phyloP scores from a whole-genome alignment of 30 jellyfish, hydroid and myxozoan species.

The Aurelia aurita region DNA sequence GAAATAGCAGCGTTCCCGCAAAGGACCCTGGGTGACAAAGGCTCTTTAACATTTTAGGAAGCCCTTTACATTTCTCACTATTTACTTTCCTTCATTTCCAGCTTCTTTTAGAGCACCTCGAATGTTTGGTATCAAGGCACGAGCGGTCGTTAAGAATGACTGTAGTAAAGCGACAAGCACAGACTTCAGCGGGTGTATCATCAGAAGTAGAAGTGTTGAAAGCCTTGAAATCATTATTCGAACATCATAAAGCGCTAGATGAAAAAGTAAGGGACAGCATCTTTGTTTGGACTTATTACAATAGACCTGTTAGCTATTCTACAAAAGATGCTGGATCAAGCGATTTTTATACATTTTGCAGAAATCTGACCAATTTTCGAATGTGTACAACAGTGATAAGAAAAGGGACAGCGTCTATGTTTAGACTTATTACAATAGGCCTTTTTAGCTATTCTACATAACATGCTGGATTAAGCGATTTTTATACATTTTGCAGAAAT shows the following conservation, averaged over 20 bases:
- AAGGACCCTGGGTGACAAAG: too few relatives aligned
- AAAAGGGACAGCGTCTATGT: too few relatives aligned
- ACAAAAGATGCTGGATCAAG: too few relatives aligned
- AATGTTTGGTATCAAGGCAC: slow-evolving; percentile 93
- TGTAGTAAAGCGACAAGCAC: slow-evolving; percentile 97
- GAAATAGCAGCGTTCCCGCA: too few relatives aligned
- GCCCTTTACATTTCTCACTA: not conserved
- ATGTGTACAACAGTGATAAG: too few relatives aligned
- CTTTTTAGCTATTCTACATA: too few relatives aligned
- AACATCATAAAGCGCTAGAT: slow-evolving; percentile 95
- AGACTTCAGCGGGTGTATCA: slow-evolving; percentile 98
- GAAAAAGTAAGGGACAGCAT: slow-evolving; percentile 74
- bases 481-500: too few relatives aligned
- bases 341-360: too few relatives aligned
- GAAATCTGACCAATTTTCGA: too few relatives aligned
- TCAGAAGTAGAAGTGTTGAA: slow-evolving; percentile 96
- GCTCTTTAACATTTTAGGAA: too few relatives aligned
- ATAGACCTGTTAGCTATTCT: not conserved
- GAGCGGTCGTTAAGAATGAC: slow-evolving; percentile 97
- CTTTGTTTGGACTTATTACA: not conserved
- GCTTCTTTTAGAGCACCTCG: slow-evolving; percentile 96
- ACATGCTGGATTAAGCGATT: too few relatives aligned
- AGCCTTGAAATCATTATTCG: slow-evolving; percentile 92
- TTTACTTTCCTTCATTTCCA: not conserved
- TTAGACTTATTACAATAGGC: not conserved